phyloP scores from a whole-genome alignment of 2,888 invertebrate species.

The Chymomyza fuscimana region DNA sequence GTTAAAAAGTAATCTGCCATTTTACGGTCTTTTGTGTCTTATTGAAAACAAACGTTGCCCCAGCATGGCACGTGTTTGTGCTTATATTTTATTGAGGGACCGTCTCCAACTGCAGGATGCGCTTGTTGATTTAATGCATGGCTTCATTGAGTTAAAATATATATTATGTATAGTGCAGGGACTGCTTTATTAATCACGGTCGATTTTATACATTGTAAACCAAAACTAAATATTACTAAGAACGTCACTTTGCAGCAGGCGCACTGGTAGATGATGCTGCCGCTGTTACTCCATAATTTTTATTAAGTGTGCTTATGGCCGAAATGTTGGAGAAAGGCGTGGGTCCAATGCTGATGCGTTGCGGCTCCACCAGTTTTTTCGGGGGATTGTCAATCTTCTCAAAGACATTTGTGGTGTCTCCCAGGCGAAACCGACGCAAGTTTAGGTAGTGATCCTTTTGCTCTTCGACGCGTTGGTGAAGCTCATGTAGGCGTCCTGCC shows the following conservation, averaged over 20 bases:
- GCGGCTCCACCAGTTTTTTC: conserved; percentile 65
- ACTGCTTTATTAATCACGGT: background rate
- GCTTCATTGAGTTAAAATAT: conserved; percentile 52
- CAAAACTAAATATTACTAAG: background rate
- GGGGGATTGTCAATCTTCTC: conserved; percentile 80
- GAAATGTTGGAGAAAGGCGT: conserved; percentile 82
- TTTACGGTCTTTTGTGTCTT: conserved; percentile 6
- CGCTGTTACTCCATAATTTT: conserved; percentile 53
- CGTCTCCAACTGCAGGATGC: background rate
- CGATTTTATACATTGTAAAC: background rate
- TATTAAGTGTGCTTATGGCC: conserved; percentile 73
- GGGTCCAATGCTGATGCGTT: conserved; percentile 82
- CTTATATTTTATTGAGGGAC: background rate
- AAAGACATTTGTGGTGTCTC: conserved; percentile 89
- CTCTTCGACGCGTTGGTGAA: conserved; percentile 87
- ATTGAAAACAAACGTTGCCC: background rate
- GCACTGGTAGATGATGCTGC: conserved; percentile 50
- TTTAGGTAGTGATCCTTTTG: conserved; percentile 93
- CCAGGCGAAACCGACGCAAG: conserved; percentile 85
- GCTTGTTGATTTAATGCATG: conserved; percentile 31
- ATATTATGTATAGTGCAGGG: conserved; percentile 48
- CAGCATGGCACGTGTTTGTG: background rate
- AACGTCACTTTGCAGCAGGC: conserved; percentile 38
- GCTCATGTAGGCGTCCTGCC: conserved; percentile 91
- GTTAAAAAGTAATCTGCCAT: conserved; percentile 88